phyloP scores from a whole-genome alignment of 2,113 vertebrate species.

The Heptranchias perlo region DNA sequence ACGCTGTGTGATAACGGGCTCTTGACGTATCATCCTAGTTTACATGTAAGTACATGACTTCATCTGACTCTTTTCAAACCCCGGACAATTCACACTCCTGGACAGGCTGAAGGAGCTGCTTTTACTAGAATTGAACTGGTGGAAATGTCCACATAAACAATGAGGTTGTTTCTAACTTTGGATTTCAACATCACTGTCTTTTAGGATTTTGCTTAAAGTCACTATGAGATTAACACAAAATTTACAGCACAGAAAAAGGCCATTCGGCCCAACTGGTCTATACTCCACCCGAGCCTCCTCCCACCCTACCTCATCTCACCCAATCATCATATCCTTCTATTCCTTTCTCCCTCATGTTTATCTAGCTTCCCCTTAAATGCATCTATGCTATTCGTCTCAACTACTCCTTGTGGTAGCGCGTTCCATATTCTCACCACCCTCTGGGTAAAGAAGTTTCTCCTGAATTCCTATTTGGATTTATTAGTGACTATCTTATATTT shows the following conservation, averaged over 20 bases:
- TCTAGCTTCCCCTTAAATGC: no score
- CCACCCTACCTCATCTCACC: neutral
- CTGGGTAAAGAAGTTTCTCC: neutral
- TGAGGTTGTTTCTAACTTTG: neutral
- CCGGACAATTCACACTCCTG: neutral
- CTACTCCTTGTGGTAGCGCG: neutral
- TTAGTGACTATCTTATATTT: neutral
- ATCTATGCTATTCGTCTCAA: neutral
- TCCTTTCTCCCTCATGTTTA: neutral
- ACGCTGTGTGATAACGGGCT: constrained; percentile 89
- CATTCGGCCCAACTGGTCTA: neutral
- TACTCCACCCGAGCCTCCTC: neutral
- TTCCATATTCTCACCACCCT: neutral
- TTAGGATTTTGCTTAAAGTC: neutral
- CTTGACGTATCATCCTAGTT: constrained; percentile 91
- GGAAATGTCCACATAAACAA: neutral
- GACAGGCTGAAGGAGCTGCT: neutral
- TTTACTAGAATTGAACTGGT: neutral
- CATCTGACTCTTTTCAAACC: rapidly evolving
- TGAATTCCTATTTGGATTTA: neutral
- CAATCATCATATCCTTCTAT: neutral
- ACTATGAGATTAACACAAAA: neutral
- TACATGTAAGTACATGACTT: constrained; percentile 69
- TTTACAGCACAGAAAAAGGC: neutral
- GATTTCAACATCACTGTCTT: neutral